Evolutionary conservation across 2,113 vertebrate genomes (phyloP), one percentile per base, ranked within the genome.

Genomic region (Spea bombifrons): DNA sequence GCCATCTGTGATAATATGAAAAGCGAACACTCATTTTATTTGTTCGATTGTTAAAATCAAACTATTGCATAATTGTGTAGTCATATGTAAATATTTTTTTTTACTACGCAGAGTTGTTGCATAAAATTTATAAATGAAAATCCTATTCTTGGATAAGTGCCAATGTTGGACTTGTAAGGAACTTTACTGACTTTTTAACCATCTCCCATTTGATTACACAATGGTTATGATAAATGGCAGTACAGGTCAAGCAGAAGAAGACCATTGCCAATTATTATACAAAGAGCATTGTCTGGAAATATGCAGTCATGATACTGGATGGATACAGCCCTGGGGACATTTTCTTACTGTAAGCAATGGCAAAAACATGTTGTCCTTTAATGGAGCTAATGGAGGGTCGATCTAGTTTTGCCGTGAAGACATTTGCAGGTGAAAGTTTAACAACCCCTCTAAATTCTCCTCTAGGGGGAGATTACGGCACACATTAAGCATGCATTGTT

Each of bases 141-240:
- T 61, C 15, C 9, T n/a, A n/a, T 61, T 15, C 59, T 61, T 61
- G 59, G 59, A 61, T 5, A 8, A 2, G 15, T 5, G 4, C 15
- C 5, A n/a, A 61, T 61, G 59, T 3, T 61, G 59, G 15, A 61
- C 5, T 61, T 61, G 15, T 53, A 30, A 30, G 50, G 1, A 8
- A 10, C 50, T 53, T 53, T 53, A 53, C 50, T 53, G 50, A 53
- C 10, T 53, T 73, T 63, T 47, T 30, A 50, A 30, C 61, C 9
- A 74, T 7, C 30, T 64, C 10, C 72, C n/a, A 64, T 17, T 48
- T 45, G 45, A 64, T 75, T 75, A 66, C 49, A 30, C 43, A 75
- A 55, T 53, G 2, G 44, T 10, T 13, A 10, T 50, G 13, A 63
- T 10, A 50, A 74, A 57, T 8, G 30, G 13, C n/a, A 53, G 15